Conservation (phyloP, 2,888 invertebrate genomes). For the Cabera pusaria region DNA sequence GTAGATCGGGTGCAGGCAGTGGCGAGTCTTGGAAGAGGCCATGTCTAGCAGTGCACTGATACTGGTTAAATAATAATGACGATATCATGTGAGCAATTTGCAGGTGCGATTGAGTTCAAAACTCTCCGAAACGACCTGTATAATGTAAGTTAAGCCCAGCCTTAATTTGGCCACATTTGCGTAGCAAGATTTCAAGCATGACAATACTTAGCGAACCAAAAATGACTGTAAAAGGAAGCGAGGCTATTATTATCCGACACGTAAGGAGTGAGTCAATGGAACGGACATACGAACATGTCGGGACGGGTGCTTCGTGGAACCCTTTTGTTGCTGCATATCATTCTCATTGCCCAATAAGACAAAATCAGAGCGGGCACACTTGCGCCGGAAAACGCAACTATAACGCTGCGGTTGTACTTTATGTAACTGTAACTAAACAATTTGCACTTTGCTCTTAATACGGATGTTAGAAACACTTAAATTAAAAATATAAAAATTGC, state of each 20-base stretch:
- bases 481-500: too few relatives aligned
- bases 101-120: too few relatives aligned
- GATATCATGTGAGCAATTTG: too few relatives aligned
- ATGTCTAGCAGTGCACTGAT: too few relatives aligned
- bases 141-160: too few relatives aligned
- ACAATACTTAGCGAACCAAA: constrained; percentile 49
- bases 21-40: too few relatives aligned
- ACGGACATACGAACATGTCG: constrained; percentile 52
- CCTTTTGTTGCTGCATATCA: constrained; percentile 77
- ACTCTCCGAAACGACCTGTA: too few relatives aligned
- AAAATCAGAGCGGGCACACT: constrained; percentile 54
- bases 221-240: constrained; percentile 60
- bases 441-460: too few relatives aligned
- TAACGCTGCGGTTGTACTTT: constrained; percentile 10
- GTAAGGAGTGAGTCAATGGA: constrained; percentile 74
- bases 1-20: too few relatives aligned
- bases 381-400: constrained; percentile 31
- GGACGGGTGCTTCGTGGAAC: constrained; percentile 72
- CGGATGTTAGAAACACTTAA: too few relatives aligned
- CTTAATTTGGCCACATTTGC: constrained; percentile 14
- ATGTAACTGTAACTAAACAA: too few relatives aligned
- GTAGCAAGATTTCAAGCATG: constrained; percentile 31
- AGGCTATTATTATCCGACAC: constrained; percentile 72
- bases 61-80: too few relatives aligned
- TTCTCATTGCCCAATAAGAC: constrained; percentile 76